These are phyloP conservation scores for Drosophila aldrichi DNA, from an alignment of 2,888 invertebrate species.

Conservation along the genomic window DNA sequence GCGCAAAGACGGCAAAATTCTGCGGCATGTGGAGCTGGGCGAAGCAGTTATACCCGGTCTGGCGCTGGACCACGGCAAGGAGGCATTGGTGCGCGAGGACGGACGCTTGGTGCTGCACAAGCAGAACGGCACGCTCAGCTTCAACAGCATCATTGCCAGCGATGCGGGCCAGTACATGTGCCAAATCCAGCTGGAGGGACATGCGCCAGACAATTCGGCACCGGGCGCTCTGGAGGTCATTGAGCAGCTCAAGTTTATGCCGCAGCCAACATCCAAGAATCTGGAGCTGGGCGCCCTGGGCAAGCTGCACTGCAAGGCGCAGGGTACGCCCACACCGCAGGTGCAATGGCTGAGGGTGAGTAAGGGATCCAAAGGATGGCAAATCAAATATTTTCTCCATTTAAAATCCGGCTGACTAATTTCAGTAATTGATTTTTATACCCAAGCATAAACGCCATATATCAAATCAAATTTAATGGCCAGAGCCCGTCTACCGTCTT, in stretches of 20 bases:
- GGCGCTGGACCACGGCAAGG: constrained; percentile 58
- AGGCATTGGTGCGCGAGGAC: constrained; percentile 83
- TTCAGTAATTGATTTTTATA: no score
- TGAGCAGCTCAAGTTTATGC: constrained; percentile 94
- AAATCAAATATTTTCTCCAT: no score
- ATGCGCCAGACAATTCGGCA: constrained; percentile 82
- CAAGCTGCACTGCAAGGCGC: constrained; percentile 95
- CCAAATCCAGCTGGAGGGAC: constrained; percentile 84
- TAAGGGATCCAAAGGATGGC: constrained; percentile 11
- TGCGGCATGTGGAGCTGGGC: constrained; percentile 83
- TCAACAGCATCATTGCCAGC: constrained; percentile 82
- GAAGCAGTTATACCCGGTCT: constrained; percentile 59
- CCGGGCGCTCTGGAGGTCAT: constrained; percentile 82
- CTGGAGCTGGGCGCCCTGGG: constrained; percentile 92
- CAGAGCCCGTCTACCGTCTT: not conserved
- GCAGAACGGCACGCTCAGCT: constrained; percentile 84
- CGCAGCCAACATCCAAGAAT: constrained; percentile 92
- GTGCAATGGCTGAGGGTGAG: constrained; percentile 86
- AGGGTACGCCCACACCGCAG: constrained; percentile 88
- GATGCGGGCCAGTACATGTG: constrained; percentile 85
- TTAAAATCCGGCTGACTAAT: no score
- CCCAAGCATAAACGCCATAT: no score
- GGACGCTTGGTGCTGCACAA: constrained; percentile 81
- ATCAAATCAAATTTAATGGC: no score
- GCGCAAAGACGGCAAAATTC: constrained; percentile 89